These are phyloP conservation scores for Drosophila leonis DNA, from an alignment of 2,888 invertebrate species.

Conservation along the genomic window DNA sequence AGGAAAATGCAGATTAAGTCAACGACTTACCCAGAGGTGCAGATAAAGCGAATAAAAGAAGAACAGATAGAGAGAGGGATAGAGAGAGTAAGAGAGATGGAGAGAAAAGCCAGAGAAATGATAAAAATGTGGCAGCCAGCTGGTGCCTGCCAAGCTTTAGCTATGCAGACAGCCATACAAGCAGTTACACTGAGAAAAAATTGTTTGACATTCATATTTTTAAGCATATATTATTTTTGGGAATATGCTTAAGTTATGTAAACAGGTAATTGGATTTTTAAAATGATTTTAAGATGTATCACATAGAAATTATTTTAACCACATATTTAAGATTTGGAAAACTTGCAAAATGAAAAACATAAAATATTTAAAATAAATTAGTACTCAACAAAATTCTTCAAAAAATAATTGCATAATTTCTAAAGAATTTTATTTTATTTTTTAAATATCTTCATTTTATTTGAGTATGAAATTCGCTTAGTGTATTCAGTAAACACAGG, in stretches of 20 bases:
- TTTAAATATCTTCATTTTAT: no score
- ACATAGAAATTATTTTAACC: no score
- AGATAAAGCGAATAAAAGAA: constrained; percentile 12
- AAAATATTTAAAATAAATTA: no score
- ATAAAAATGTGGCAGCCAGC: constrained; percentile 60
- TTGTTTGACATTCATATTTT: not conserved
- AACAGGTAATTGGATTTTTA: no score
- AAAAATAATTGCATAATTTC: no score
- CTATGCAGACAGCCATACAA: constrained; percentile 25
- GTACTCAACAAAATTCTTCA: no score
- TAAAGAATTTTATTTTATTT: no score
- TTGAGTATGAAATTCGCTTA: not conserved
- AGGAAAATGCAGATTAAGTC: constrained; percentile 77
- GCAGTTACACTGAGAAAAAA: constrained; percentile 20
- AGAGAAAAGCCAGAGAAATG: constrained; percentile 19
- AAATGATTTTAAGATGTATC: no score
- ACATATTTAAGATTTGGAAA: no score
- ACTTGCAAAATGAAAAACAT: no score
- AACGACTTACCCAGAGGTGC: constrained; percentile 50
- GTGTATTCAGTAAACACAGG: not conserved
- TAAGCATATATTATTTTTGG: not conserved
- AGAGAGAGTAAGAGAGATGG: not conserved
- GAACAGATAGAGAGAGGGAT: not conserved
- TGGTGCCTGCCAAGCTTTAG: constrained; percentile 22
- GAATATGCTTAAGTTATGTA: no score